These are phyloP conservation scores for Montipora sp. DNA, from an alignment of 64 coral and sea anemone genomes.

Conservation along the genomic window DNA sequence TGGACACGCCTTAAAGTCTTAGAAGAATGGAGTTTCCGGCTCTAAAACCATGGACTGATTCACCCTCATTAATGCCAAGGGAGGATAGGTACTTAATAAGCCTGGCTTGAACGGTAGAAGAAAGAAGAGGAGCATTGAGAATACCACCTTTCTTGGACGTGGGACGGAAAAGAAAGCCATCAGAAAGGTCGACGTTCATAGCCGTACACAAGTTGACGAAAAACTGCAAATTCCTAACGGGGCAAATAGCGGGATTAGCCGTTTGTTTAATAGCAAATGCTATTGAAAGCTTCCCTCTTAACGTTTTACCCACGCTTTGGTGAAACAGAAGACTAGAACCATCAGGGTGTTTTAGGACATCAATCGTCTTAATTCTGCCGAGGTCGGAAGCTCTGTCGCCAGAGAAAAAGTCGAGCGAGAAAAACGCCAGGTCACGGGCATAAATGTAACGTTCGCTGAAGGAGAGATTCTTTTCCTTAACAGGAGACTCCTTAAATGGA, in stretches of 20 bases:
- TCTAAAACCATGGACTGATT: slow-evolving; percentile 59
- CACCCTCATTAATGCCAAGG: slow-evolving; percentile 31
- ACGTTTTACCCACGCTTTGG: too few relatives aligned
- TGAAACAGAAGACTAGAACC: background rate
- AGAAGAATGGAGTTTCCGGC: slow-evolving; percentile 52
- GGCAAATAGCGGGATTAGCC: slow-evolving; percentile 65
- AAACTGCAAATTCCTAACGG: slow-evolving; percentile 50
- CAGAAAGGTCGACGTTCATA: slow-evolving; percentile 7
- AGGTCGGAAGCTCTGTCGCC: slow-evolving; percentile 42
- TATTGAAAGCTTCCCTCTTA: too few relatives aligned
- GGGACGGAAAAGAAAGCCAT: slow-evolving; percentile 45
- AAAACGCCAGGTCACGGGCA: slow-evolving; percentile 53
- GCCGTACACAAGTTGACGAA: slow-evolving; percentile 42
- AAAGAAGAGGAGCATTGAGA: slow-evolving; percentile 9
- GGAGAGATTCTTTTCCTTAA: background rate
- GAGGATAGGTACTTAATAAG: slow-evolving; percentile 12
- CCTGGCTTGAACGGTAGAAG: slow-evolving; percentile 36
- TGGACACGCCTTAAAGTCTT: slow-evolving; percentile 11
- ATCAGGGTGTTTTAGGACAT: slow-evolving; percentile 1
- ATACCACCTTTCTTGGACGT: background rate
- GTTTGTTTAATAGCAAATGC: too few relatives aligned
- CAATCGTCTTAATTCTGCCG: slow-evolving; percentile 63
- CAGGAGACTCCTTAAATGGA: slow-evolving; percentile 9
- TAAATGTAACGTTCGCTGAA: slow-evolving; percentile 32
- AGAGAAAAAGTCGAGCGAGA: slow-evolving; percentile 53